These are phyloP conservation scores for Chalcosyrphus nemorum DNA, from an alignment of 2,888 invertebrate genomes.

Conservation along the genomic window DNA sequence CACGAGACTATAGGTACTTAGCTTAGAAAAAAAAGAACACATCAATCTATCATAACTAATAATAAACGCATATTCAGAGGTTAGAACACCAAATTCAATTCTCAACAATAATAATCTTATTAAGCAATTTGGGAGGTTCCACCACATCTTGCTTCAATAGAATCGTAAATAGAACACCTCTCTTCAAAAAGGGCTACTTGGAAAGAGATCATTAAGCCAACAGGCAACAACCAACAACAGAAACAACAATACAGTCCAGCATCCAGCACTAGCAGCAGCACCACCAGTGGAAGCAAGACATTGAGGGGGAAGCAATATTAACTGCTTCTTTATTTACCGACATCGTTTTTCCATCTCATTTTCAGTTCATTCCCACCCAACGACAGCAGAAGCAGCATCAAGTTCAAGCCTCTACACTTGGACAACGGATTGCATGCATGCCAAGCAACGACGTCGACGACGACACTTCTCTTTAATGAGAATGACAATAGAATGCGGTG, in stretches of 20 bases:
- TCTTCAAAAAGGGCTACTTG: constrained; percentile 57
- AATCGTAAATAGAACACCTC: constrained; percentile 65
- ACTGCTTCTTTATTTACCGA: constrained; percentile 73
- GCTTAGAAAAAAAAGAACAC: not conserved
- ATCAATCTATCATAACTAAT: constrained; percentile 68
- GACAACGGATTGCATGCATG: constrained; percentile 22
- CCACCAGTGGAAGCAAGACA: constrained; percentile 42
- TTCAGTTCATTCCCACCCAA: constrained; percentile 71
- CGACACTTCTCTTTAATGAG: constrained; percentile 57
- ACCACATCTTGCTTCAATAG: constrained; percentile 54
- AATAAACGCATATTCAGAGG: constrained; percentile 64
- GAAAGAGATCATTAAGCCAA: constrained; percentile 66
- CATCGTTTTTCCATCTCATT: constrained; percentile 72
- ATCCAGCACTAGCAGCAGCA: constrained; percentile 28
- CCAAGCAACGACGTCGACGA: constrained; percentile 37
- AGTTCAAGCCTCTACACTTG: constrained; percentile 39
- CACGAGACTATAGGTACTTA: not conserved
- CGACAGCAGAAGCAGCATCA: constrained; percentile 23
- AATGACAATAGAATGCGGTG: constrained; percentile 52
- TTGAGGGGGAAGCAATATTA: constrained; percentile 63
- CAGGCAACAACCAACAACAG: constrained; percentile 51
- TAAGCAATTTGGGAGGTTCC: constrained; percentile 66
- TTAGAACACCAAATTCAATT: constrained; percentile 58
- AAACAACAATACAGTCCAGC: constrained; percentile 48
- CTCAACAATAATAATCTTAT: constrained; percentile 63